Evolutionary conservation across 1,140 invertebrate genomes (phyloP), one percentile per base, ranked within the genome.

Genomic region (Eupristina koningsbergeri): DNA sequence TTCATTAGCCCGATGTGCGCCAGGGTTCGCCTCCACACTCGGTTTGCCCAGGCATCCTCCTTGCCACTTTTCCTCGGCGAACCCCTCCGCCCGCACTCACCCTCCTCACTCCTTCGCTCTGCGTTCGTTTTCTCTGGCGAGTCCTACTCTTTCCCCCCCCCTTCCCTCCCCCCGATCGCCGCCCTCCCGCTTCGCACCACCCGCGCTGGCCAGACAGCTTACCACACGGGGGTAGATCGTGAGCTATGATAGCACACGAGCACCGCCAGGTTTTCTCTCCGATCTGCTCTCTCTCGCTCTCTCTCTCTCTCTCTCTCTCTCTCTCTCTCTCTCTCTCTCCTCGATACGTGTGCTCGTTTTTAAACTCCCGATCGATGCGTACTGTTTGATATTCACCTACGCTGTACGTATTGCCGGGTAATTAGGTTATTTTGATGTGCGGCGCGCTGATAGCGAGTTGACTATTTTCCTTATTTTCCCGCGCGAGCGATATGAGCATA

Each of bases 1-100:
- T 92, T 92, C 91, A 92, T 92, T 92, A 92, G 90, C 88, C 89
- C 73, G 85, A 85, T 86, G 86, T 81, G 64, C 39, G 53, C 31
- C 29, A 34, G 63, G n/a, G n/a, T n/a, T n/a, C n/a, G n/a, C n/a
- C n/a, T n/a, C n/a, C 26, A n/a, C 61, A 31, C 41, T 64, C 50
- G 29, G 15, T 36, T 31, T 31, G 74, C 63, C 64, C 75, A 41
- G 61, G 45, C 73, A 81, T 47, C 34, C 86, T 84, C 85, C 85
- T 85, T 86, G 81, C 77, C 85, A 74, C 78, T 71, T 79, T 80
- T 75, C 80, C 85, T 78, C 71, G 50, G 77, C 67, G 76, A 78
- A 47, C 36, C 75, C 41, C 1, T 15, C n/a, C n/a, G n/a, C n/a
- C n/a, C n/a, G n/a, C 6, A 19, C 50, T 22, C 34, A 0, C 50